These are phyloP conservation scores for Notiomystis cincta DNA, from an alignment of 2,113 vertebrate species.

Conservation along the genomic window DNA sequence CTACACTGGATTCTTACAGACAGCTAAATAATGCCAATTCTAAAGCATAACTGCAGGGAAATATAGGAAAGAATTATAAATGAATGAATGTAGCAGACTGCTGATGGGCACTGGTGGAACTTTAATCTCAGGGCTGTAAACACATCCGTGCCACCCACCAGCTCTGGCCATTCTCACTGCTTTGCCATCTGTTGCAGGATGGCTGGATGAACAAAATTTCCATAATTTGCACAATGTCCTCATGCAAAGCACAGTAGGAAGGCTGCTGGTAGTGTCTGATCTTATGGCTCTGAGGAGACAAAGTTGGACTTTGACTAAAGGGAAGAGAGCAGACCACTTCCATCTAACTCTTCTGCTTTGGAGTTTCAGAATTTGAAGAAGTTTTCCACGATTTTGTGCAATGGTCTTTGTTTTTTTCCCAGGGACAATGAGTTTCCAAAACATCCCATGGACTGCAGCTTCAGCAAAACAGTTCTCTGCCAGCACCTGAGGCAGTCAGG, in stretches of 20 bases:
- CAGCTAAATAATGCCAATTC: background rate
- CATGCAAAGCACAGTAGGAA: background rate
- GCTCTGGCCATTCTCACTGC: slow-evolving; percentile 22
- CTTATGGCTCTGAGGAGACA: background rate
- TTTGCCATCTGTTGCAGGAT: slow-evolving; percentile 49
- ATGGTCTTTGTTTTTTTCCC: background rate
- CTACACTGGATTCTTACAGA: background rate
- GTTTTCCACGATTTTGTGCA: background rate
- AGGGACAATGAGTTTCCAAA: background rate
- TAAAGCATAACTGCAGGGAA: background rate
- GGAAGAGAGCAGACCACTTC: background rate
- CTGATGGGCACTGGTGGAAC: slow-evolving; percentile 20
- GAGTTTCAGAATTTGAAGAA: background rate
- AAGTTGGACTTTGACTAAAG: background rate
- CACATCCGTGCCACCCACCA: background rate
- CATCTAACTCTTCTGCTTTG: background rate
- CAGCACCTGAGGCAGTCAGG: background rate
- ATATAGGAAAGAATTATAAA: background rate
- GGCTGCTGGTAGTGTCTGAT: background rate
- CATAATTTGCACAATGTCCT: slow-evolving; percentile 13
- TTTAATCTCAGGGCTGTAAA: slow-evolving; percentile 23
- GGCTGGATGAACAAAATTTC: slow-evolving; percentile 1
- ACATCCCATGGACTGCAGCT: background rate
- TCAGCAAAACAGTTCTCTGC: background rate
- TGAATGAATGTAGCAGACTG: background rate